phyloP scores from a whole-genome alignment of 2,113 vertebrate species.

The Syrrhaptes paradoxus region DNA sequence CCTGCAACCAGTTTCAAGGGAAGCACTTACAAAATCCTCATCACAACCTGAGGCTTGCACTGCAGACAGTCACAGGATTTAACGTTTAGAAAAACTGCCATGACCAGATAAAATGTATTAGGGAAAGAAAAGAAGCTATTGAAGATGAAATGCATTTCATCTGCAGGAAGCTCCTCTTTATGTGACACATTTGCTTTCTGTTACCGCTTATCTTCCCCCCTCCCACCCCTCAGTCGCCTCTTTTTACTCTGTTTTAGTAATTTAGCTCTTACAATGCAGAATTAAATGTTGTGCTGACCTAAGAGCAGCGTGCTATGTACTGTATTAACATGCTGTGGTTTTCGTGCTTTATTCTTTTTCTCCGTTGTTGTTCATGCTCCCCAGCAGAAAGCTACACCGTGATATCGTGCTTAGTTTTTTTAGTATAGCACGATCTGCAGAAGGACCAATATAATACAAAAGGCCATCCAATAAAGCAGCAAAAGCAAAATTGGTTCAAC shows the following conservation, averaged over 20 bases:
- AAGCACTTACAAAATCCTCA: background rate
- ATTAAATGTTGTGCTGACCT: background rate
- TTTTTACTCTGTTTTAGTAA: background rate
- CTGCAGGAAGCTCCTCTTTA: background rate
- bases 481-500: constrained; percentile 16
- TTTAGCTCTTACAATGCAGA: background rate
- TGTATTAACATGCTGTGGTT: background rate
- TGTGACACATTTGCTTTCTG: background rate
- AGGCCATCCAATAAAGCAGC: background rate
- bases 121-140: background rate
- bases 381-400: background rate
- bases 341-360: background rate
- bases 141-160: constrained; percentile 10
- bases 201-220: background rate
- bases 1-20: background rate
- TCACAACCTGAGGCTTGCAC: background rate
- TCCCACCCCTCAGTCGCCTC: background rate
- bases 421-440: background rate
- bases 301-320: background rate
- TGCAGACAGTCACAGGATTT: background rate
- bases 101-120: background rate
- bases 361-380: background rate
- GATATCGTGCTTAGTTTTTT: background rate
- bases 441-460: background rate
- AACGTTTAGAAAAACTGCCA: background rate